Evolutionary conservation across 2,888 invertebrate genomes (phyloP).

Genomic region (Drosophila tripunctata): DNA sequence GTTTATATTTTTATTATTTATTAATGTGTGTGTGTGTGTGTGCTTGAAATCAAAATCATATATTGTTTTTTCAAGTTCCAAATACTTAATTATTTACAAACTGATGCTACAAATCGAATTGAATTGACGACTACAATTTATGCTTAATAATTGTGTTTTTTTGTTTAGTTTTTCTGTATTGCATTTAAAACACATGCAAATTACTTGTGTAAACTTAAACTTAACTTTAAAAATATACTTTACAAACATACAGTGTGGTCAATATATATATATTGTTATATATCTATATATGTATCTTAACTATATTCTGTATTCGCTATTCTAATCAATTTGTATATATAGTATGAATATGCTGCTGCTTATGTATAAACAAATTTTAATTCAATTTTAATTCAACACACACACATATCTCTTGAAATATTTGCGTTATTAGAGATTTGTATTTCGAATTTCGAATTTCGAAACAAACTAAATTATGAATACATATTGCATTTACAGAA

Average conservation of each 20-base stretch:
- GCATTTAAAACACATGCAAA: slow-evolving; percentile 68
- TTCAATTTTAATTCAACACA: slow-evolving; percentile 35
- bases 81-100: slow-evolving; percentile 61
- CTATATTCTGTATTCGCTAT: slow-evolving; percentile 27
- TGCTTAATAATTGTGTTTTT: slow-evolving; percentile 32
- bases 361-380: slow-evolving; percentile 48
- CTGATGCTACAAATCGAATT: slow-evolving; percentile 52
- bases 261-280: slow-evolving; percentile 36
- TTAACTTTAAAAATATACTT: slow-evolving; percentile 72
- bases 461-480: slow-evolving; percentile 64
- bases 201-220: slow-evolving; percentile 56
- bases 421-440: slow-evolving; percentile 14
- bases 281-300: slow-evolving; percentile 54
- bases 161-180: slow-evolving; percentile 46
- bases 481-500: slow-evolving; percentile 75
- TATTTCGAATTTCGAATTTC: slow-evolving; percentile 18
- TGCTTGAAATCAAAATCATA: slow-evolving; percentile 30
- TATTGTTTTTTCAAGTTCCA: slow-evolving; percentile 52
- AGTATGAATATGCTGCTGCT: too few relatives aligned
- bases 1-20: slow-evolving; percentile 20
- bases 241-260: slow-evolving; percentile 75
- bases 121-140: slow-evolving; percentile 69
- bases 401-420: slow-evolving; percentile 41
- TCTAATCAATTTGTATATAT: slow-evolving; percentile 57
- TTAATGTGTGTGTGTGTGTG: slow-evolving; percentile 37